Base-by-base conservation (phyloP, 2,797 vertebrate genomes). In the Sebastes variabilis region DNA sequence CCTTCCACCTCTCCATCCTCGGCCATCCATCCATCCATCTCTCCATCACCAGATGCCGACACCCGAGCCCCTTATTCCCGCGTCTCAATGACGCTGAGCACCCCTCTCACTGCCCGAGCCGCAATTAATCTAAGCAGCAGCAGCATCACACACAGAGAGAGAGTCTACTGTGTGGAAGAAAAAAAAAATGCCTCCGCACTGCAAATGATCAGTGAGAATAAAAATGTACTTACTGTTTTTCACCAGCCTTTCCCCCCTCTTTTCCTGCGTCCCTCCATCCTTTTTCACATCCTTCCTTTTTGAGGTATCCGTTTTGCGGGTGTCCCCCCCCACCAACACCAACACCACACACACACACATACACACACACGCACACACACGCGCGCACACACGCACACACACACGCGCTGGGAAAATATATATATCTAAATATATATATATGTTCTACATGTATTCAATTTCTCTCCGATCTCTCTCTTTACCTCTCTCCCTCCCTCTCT, bases 391-490 rank as follows among this genome's bases (percentile, higher is more conserved):
- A 36, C 82, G 29, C 84, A 54, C 78, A 32, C 72, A 29, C 81
- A 73, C 87, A 62, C 83, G 68, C 58, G 38, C 58, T 22, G 69
- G 69, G 25, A 46, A 72, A 22, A 72, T 30, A 72, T 60, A 64
- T 60, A 72, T 59, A 22, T 68, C 4, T 90, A 93, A 87, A 92
- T 93, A 94, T 93, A 93, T 95, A 93, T 93, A 93, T 92, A 91
- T 94, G 92, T 94, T 96, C 94, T 96, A 96, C 95, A 95, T 96
- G 95, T 94, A 96, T 96, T 96, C 94, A 94, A 93, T 95, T 96
- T 93, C 93, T 89, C 88, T 90, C 89, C 91, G 94, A 93, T 93
- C 91, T 91, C 93, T 93, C 90, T 91, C 90, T 81, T 88, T 91
- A 89, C 90, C 88, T 89, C 93, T 88, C 88, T 77, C 91, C 84